A percentile compares a stretch with the other conserved stretches of the same genome.
Conservation (phyloP, 2,113 vertebrate genomes). For the Aspidoscelis tigris region DNA sequence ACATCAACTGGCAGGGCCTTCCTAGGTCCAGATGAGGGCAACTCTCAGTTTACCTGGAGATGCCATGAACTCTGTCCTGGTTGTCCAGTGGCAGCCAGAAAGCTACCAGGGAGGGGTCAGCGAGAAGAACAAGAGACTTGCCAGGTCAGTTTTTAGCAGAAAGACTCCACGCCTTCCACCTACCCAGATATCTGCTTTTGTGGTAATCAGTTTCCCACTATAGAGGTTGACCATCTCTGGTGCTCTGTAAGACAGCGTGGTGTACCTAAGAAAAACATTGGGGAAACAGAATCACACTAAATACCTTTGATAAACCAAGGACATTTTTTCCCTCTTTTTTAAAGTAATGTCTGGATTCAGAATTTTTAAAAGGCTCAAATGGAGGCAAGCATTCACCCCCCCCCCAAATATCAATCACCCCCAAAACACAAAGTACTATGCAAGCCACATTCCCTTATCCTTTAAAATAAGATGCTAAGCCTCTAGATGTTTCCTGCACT, state of each 20-base stretch:
- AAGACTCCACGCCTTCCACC: conserved; percentile 43
- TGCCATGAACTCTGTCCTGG: too few relatives aligned
- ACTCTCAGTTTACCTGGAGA: too few relatives aligned
- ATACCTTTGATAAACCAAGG: background rate
- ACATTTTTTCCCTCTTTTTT: background rate
- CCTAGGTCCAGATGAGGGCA: too few relatives aligned
- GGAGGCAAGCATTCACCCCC: background rate
- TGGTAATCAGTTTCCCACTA: conserved; percentile 92
- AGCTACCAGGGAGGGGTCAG: too few relatives aligned
- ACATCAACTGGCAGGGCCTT: too few relatives aligned
- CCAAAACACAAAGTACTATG: too few relatives aligned
- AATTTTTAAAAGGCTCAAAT: background rate
- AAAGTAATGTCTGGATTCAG: background rate
- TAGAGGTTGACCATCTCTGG: conserved; percentile 99
- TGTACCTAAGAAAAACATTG: conserved; percentile 83
- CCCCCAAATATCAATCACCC: background rate
- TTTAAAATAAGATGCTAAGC: background rate
- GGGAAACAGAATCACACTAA: fast-evolving
- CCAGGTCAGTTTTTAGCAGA: background rate
- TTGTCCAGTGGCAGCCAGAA: background rate
- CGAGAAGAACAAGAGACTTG: background rate
- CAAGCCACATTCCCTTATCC: background rate
- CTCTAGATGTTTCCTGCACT: background rate
- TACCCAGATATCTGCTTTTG: conserved; percentile 99
- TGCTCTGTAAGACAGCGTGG: conserved; percentile 95